Evolutionary conservation across 2,113 vertebrate genomes (phyloP), one percentile per base, ranked within the genome.

Genomic region (Erythrocercus mccallii): DNA sequence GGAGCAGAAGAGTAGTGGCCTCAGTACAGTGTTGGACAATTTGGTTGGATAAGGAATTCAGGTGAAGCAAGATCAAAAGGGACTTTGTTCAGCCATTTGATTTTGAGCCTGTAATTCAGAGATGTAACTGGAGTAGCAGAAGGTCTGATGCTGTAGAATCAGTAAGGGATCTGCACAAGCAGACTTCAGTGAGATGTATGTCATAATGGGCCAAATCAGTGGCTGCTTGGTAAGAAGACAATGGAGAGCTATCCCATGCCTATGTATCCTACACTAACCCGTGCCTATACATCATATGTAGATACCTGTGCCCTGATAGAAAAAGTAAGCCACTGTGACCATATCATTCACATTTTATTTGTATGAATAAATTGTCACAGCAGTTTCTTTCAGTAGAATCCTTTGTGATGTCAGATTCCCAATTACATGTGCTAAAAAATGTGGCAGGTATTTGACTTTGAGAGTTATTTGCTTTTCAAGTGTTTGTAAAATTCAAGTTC

Each of bases 181-280:
- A 69, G 35, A n/a, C 5, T 35, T 72, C 31, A 64, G 3, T 1
- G 1, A 42, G 53, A 18, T 0, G 0, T 17, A 8, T 23, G 12
- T 47, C 20, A 15, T 22, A 17, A 27, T 48, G 80, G 31, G 19
- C 10, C n/a, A 79, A 74, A 74, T 33, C 14, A 24, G 18, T 21
- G 17, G 8, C 7, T 60, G 16, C 30, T 9, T 31, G 8, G 9
- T 35, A 66, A 56, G 24, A 56, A 61, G 7, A 33, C 2, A 44
- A 23, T 9, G 27, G 15, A 44, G 2, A 57, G 7, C 21, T 40
- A 9, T 18, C 14, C 28, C 7, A 31, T 35, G 12, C 25, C 45
- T 8, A 1, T 24, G 12, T 12, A 15, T 50, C 30, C 30, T 54
- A 19, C 37, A 60, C 13, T 27, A 9, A 27, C 28, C 8, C 8